A percentile compares a stretch with the other conserved stretches of the same genome.
These are phyloP conservation scores for Andrena marginata DNA, from an alignment of 2,888 invertebrate species.

Conservation along the genomic window DNA sequence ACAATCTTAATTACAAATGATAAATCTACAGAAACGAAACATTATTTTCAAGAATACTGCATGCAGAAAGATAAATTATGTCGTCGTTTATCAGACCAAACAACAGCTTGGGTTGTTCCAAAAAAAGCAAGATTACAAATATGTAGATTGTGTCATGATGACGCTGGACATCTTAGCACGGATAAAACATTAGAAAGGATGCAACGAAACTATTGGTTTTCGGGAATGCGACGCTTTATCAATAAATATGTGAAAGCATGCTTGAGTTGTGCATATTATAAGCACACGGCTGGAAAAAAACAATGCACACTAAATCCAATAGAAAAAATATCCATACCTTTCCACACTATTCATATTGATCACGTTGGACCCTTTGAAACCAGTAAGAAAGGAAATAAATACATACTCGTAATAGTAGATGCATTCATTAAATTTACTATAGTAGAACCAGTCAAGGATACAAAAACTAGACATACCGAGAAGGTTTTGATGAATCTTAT, in stretches of 20 bases:
- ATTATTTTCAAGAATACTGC: not conserved
- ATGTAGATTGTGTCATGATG: constrained; percentile 17
- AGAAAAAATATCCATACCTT: not conserved
- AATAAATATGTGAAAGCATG: not conserved
- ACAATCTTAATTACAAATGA: no score
- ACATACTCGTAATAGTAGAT: not conserved
- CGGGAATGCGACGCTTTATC: not conserved
- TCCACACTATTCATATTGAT: not conserved
- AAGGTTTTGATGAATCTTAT: no score
- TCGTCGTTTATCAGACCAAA: not conserved
- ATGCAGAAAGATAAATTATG: not conserved
- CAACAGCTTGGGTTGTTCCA: constrained; percentile 9
- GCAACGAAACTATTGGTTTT: not conserved
- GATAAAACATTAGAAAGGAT: constrained; percentile 21
- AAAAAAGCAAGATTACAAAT: not conserved
- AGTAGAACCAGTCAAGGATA: no score
- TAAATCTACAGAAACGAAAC: not conserved
- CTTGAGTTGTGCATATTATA: not conserved
- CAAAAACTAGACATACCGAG: no score
- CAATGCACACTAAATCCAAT: not conserved
- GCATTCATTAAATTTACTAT: no score
- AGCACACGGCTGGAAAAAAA: not conserved
- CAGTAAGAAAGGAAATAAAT: not conserved
- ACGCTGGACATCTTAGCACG: not conserved
- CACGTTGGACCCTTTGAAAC: not conserved